Percentiles rank a stretch among this genome's conserved stretches.
Evolutionary conservation across 2,888 invertebrate genomes (phyloP).

Genomic region (Ganaspis brasiliensis): DNA sequence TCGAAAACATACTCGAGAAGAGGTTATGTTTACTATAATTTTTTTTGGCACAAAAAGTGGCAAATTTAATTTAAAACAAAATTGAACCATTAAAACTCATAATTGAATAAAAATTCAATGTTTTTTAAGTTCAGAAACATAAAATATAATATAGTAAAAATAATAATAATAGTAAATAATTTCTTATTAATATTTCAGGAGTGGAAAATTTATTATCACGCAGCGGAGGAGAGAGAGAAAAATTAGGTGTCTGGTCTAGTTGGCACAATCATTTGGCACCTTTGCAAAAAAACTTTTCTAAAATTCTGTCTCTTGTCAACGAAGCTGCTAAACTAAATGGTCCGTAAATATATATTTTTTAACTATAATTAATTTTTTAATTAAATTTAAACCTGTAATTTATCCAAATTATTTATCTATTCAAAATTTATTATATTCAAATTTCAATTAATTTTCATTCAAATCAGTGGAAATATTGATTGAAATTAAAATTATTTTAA

Average conservation of each 20-base stretch:
- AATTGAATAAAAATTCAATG: no score
- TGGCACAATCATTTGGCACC: conserved; percentile 70
- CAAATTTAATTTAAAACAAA: no score
- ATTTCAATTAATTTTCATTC: no score
- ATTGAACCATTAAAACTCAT: no score
- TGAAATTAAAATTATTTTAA: no score
- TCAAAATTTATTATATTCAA: no score
- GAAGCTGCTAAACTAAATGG: conserved; percentile 74
- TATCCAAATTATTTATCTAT: neutral
- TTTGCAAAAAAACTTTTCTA: conserved; percentile 66
- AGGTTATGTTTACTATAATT: no score
- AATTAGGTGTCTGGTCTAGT: conserved; percentile 67
- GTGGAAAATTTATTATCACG: conserved; percentile 68
- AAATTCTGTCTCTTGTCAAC: conserved; percentile 63
- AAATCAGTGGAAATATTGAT: no score
- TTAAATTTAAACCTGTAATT: conserved; percentile 1
- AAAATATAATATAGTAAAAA: no score
- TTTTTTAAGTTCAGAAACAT: no score
- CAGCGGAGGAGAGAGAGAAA: conserved; percentile 62
- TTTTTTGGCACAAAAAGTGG: no score
- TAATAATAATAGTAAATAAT: neutral
- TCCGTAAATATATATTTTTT: conserved; percentile 54
- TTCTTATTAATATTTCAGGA: conserved; percentile 61
- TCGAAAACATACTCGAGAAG: no score
- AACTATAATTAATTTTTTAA: neutral